Evolutionary conservation across 2,797 vertebrate species (phyloP), one percentile per base, ranked within the genome.

Genomic region (Thalassophryne amazonica): DNA sequence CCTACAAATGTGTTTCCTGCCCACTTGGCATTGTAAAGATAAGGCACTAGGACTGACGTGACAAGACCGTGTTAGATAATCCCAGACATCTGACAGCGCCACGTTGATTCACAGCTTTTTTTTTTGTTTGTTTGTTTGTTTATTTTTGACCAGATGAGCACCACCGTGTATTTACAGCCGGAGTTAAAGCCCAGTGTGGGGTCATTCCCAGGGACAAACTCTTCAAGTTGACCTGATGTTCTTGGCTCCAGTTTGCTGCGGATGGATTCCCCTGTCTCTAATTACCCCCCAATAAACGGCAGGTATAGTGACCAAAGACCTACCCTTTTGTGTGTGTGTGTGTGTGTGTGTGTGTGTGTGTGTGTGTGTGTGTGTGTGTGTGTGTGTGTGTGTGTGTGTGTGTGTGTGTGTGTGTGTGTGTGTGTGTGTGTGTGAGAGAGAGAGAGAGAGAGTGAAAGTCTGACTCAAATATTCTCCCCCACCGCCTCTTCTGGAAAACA

Each of bases 101-200:
- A n/a, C 65, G 58, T 65, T 80, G 79, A 82, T 84, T 86, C 81
- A 80, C 20, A 78, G 75, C n/a, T n/a, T n/a, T n/a, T n/a, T n/a
- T n/a, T n/a, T n/a, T n/a, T 60, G 47, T 51, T 72, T 76, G 60
- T 76, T 39, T 49, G 78, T 87, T 86, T 86, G 85, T 87, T 88
- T 89, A 86, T 88, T 86, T n/a, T 86, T 82, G 73, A 65, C 80
- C 85, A 85, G 84, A 87, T 87, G 86, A 87, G 80, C 74, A 76
- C 57, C 74, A 76, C 57, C 45, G 80, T 85, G 84, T 88, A 85
- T 91, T 90, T 90, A 91, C 75, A 84, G 73, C 72, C 9, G 77
- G 81, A 80, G 81, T 85, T 81, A 86, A 85, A 78, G 42, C 70
- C 71, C 75, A 61, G 81, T 56, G 73, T 78, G 83, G 83, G 74